Evolutionary conservation across 2,113 vertebrate genomes (phyloP).

Genomic region (Poecile atricapillus): DNA sequence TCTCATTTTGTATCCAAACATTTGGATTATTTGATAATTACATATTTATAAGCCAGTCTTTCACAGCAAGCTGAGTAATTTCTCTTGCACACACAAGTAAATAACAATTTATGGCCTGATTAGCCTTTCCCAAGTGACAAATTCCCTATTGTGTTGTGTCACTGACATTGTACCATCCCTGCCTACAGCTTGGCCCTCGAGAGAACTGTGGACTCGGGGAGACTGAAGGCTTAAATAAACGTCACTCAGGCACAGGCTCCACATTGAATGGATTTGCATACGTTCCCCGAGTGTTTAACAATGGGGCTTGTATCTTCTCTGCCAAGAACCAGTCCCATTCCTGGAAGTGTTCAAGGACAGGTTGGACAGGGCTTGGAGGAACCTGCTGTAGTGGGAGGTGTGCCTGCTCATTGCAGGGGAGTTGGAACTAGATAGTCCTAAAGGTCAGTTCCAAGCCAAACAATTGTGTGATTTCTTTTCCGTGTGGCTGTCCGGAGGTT

Average conservation of each 20-base stretch:
- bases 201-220: not conserved
- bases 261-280: not conserved
- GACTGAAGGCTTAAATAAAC: not conserved
- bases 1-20: not conserved
- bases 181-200: fast-evolving
- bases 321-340: not conserved
- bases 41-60: not conserved
- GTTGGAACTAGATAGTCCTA: not conserved
- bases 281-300: not conserved
- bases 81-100: not conserved
- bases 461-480: not conserved
- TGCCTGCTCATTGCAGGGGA: not conserved
- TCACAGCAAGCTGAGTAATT: not conserved
- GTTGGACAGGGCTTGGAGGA: not conserved
- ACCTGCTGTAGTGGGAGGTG: not conserved
- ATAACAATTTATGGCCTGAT: not conserved
- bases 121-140: not conserved
- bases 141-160: not conserved
- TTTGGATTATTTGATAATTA: not conserved
- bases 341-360: not conserved
- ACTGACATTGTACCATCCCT: not conserved
- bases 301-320: not conserved
- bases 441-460: not conserved
- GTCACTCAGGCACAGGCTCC: not conserved
- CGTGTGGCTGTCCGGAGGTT: not conserved